Evolutionary conservation across 2,888 invertebrate species (phyloP).

Genomic region (Cistogaster globosa): DNA sequence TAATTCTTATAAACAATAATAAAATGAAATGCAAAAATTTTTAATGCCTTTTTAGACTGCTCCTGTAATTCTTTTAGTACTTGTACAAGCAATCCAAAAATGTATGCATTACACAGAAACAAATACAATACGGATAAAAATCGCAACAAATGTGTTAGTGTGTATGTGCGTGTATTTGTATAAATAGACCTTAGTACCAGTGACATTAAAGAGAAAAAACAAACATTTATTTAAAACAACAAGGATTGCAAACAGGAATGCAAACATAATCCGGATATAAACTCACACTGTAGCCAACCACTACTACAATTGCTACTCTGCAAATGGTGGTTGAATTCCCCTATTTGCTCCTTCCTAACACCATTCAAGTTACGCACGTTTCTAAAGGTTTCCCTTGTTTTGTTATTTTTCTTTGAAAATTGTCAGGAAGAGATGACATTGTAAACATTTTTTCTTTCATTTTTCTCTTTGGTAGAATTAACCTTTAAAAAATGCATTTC

Average conservation of each 20-base stretch:
- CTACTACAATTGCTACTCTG: background rate
- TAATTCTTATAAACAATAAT: too few relatives aligned
- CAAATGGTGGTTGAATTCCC: slow-evolving; percentile 1
- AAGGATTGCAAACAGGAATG: slow-evolving; percentile 60
- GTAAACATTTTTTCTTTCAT: slow-evolving; percentile 14
- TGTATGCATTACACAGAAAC: slow-evolving; percentile 16
- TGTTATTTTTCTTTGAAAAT: slow-evolving; percentile 20
- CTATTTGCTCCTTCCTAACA: slow-evolving; percentile 4
- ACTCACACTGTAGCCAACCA: slow-evolving; percentile 22
- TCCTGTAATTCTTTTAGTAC: background rate
- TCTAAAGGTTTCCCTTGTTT: slow-evolving; percentile 26
- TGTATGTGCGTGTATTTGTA: slow-evolving; percentile 2
- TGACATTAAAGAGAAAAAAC: slow-evolving; percentile 55
- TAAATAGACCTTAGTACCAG: slow-evolving; percentile 42
- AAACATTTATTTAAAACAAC: slow-evolving; percentile 69
- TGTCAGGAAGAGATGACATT: slow-evolving; percentile 44
- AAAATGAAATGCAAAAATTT: background rate
- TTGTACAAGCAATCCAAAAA: background rate
- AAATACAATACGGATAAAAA: background rate
- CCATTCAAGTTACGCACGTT: slow-evolving; percentile 38
- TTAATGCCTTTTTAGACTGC: background rate
- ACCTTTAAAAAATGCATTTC: slow-evolving; percentile 53
- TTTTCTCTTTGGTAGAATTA: slow-evolving; percentile 19
- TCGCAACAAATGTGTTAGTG: background rate
- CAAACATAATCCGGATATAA: slow-evolving; percentile 66